A percentile compares a stretch with the other conserved stretches of the same genome.
phyloP scores from a whole-genome alignment of 2,797 vertebrate genomes.

The Dipus sagitta region DNA sequence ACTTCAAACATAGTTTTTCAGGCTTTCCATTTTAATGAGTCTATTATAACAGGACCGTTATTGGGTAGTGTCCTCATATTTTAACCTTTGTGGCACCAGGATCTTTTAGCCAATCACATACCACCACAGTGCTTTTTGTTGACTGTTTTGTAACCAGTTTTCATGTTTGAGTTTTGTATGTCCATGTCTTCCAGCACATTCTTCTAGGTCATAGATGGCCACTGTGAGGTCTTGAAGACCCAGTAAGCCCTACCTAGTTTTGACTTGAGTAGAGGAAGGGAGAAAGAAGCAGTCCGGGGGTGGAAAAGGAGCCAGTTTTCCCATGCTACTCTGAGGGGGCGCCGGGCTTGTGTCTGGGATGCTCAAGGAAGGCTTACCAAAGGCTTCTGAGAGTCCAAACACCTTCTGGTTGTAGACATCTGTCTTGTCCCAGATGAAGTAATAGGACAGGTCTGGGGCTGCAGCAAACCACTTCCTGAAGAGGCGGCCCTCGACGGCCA shows the following conservation, averaged over 20 bases:
- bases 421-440: constrained; percentile 98
- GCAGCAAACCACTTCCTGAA: constrained; percentile 98
- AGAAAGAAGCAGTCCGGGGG: background rate
- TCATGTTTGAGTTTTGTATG: background rate
- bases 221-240: background rate
- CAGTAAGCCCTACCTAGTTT: background rate
- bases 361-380: constrained; percentile 89
- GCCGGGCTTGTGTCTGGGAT: rapidly evolving
- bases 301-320: background rate
- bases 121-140: background rate
- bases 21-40: background rate
- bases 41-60: rapidly evolving
- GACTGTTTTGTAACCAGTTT: background rate
- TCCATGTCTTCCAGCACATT: background rate
- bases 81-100: background rate
- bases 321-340: background rate
- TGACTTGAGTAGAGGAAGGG: background rate
- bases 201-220: background rate
- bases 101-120: background rate
- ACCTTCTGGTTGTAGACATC: constrained; percentile 99
- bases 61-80: background rate
- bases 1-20: background rate
- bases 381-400: constrained; percentile 96
- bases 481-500: constrained; percentile 97
- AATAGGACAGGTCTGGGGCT: constrained; percentile 94